Conservation (phyloP, 1,140 invertebrate genomes). For the Calephelis nemesis region DNA sequence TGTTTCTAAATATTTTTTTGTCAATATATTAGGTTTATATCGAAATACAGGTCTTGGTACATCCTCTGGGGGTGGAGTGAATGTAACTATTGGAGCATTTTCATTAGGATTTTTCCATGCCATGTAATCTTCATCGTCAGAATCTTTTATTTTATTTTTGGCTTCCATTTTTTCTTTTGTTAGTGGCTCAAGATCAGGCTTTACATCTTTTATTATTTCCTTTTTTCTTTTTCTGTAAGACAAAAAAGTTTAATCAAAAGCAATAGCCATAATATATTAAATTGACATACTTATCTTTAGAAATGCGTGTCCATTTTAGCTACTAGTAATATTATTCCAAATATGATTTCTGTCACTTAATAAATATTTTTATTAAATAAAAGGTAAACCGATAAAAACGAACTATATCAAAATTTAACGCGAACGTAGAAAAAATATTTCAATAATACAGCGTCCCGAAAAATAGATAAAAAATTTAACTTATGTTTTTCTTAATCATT, state of each 20-base stretch:
- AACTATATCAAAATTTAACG: background rate
- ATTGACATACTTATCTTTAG: slow-evolving; percentile 13
- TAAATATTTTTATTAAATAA: background rate
- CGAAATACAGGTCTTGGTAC: slow-evolving; percentile 46
- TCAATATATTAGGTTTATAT: slow-evolving; percentile 62
- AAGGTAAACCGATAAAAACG: background rate
- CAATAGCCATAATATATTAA: background rate
- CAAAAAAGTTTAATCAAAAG: slow-evolving; percentile 26
- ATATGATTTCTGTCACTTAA: slow-evolving; percentile 6
- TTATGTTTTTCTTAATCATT: no score
- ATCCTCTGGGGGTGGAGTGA: slow-evolving; percentile 62
- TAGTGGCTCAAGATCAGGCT: slow-evolving; percentile 24
- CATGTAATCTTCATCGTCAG: slow-evolving; percentile 74
- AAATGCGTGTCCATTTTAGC: background rate
- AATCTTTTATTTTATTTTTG: slow-evolving; percentile 70
- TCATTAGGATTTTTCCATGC: slow-evolving; percentile 65
- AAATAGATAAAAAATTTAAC: no score
- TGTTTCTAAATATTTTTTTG: slow-evolving; percentile 68
- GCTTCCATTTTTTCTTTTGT: slow-evolving; percentile 48
- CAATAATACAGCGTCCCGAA: no score
- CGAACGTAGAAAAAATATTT: background rate
- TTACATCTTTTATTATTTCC: slow-evolving; percentile 31
- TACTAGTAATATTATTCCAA: background rate
- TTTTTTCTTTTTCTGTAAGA: slow-evolving; percentile 70
- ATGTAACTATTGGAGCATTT: slow-evolving; percentile 59